phyloP scores from a whole-genome alignment of 2,797 vertebrate species.

The Tenualosa ilisha region DNA sequence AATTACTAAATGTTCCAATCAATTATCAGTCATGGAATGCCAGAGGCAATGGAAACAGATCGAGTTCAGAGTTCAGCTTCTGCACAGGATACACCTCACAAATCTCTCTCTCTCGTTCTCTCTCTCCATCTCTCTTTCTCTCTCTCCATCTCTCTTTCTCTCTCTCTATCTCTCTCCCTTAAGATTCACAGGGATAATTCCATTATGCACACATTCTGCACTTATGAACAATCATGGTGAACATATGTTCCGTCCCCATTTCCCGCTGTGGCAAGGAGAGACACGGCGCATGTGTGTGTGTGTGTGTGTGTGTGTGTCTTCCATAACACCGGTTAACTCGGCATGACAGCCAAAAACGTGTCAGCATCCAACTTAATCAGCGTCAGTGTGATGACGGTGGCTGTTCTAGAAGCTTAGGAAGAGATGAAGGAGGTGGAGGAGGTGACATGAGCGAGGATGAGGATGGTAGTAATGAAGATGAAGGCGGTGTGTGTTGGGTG shows the following conservation, averaged over 20 bases:
- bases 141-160: not conserved
- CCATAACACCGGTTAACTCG: slow-evolving; percentile 48
- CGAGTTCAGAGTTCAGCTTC: not conserved
- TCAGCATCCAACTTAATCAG: slow-evolving; percentile 71
- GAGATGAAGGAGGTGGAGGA: slow-evolving; percentile 4
- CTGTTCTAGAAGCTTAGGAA: not conserved
- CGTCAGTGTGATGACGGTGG: slow-evolving; percentile 63
- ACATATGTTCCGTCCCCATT: slow-evolving; percentile 64
- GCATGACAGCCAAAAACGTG: slow-evolving; percentile 60
- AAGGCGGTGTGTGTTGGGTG: not conserved
- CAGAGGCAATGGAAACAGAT: not conserved
- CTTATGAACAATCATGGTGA: slow-evolving; percentile 62
- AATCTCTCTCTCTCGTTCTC: not conserved
- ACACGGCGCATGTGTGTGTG: slow-evolving; percentile 51
- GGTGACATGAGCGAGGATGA: slow-evolving; percentile 9
- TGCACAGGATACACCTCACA: not conserved
- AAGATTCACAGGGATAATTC: slow-evolving; percentile 63
- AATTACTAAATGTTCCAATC: slow-evolving; percentile 56
- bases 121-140: slow-evolving; percentile 5
- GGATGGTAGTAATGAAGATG: not conserved
- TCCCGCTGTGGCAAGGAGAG: slow-evolving; percentile 50
- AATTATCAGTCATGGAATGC: slow-evolving; percentile 20
- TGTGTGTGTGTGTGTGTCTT: slow-evolving; percentile 46
- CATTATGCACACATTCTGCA: slow-evolving; percentile 63
- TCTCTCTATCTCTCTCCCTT: slow-evolving; percentile 39